These are phyloP conservation scores for Manis pentadactyla DNA, from an alignment of 2,797 vertebrate genomes.

Conservation along the genomic window DNA sequence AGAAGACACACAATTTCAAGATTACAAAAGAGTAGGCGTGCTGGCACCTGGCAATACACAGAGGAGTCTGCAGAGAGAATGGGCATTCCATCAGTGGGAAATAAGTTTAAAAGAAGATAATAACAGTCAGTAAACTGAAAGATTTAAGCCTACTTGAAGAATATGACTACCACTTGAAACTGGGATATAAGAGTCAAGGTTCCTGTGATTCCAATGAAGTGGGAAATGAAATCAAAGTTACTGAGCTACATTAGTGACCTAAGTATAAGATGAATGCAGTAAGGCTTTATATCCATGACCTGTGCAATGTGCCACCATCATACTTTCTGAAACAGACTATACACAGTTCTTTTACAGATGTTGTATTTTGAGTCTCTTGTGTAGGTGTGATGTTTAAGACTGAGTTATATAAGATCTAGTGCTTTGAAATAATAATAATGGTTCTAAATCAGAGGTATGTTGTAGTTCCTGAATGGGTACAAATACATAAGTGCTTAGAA, in stretches of 20 bases:
- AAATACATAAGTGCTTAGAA: background rate
- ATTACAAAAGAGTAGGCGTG: background rate
- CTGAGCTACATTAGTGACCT: conserved; percentile 25
- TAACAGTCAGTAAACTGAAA: background rate
- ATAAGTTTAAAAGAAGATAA: conserved; percentile 28
- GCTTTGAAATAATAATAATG: conserved; percentile 8
- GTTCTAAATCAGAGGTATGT: background rate
- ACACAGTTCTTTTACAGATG: background rate
- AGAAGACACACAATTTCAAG: background rate
- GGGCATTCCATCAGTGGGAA: background rate
- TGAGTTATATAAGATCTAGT: background rate
- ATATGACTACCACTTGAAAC: background rate
- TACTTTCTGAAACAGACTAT: conserved; percentile 10
- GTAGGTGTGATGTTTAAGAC: background rate
- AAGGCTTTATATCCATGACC: background rate
- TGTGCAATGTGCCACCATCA: background rate
- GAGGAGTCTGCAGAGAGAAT: conserved; percentile 18
- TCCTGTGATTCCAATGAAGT: conserved; percentile 9
- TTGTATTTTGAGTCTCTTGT: background rate
- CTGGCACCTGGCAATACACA: background rate
- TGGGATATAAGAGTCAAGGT: background rate
- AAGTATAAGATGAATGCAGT: background rate
- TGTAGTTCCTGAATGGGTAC: background rate
- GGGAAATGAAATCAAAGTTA: conserved; percentile 46
- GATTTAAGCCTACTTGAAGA: background rate